These are phyloP conservation scores for Lordiphosa collinella DNA, from an alignment of 1,140 invertebrate genomes.

Conservation along the genomic window DNA sequence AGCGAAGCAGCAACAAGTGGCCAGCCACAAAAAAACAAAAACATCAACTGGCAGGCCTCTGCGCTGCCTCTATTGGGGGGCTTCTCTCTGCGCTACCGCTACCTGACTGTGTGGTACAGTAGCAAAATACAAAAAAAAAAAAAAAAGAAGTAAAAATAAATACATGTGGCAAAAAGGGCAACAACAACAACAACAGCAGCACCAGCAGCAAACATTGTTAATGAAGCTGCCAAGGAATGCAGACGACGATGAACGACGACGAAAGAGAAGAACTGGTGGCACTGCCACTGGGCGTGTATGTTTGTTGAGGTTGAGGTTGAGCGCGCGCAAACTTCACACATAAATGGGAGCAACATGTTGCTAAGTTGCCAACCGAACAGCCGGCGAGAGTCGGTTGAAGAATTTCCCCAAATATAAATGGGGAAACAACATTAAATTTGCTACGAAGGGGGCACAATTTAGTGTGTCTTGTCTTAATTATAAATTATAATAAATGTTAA, in stretches of 20 bases:
- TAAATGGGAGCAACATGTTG: conserved; percentile 76
- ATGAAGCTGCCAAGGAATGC: conserved; percentile 76
- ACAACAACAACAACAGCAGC: conserved; percentile 19
- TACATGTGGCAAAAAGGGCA: conserved; percentile 68
- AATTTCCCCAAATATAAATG: too few species aligned
- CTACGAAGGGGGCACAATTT: too few species aligned
- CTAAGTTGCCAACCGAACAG: conserved; percentile 26
- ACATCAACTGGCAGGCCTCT: conserved; percentile 1
- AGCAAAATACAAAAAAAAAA: conserved; percentile 59
- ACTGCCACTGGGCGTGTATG: conserved; percentile 19
- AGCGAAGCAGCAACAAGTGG: conserved; percentile 29
- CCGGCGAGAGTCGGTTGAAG: not conserved
- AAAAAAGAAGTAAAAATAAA: conserved; percentile 17
- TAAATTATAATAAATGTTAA: too few species aligned
- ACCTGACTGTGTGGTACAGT: conserved; percentile 63
- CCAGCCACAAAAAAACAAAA: conserved; percentile 4
- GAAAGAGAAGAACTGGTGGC: conserved; percentile 28
- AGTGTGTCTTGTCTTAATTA: too few species aligned
- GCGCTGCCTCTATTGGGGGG: conserved; percentile 11
- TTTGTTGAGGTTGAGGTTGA: conserved; percentile 1
- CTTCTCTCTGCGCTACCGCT: not conserved
- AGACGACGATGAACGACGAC: conserved; percentile 31
- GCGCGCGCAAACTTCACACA: conserved; percentile 61
- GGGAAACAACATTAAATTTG: too few species aligned
- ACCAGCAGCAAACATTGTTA: conserved; percentile 64